A percentile compares a stretch with the other conserved stretches of the same genome.
These are phyloP conservation scores for Pantelozetes paolii DNA, from an alignment of 2,888 invertebrate genomes.

Conservation along the genomic window DNA sequence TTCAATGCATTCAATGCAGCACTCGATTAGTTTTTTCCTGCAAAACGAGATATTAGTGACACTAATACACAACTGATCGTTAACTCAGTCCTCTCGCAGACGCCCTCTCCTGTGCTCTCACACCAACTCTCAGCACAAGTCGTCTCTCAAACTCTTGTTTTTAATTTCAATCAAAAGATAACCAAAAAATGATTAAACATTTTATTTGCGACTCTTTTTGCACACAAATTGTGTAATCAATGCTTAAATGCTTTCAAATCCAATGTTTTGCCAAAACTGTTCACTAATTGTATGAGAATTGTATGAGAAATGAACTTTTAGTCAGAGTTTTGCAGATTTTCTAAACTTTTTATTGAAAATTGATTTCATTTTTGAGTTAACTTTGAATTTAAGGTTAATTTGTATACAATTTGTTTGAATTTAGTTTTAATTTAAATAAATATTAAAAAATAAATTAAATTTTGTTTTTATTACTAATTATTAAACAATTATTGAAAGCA, in stretches of 20 bases:
- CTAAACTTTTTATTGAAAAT: too few species aligned
- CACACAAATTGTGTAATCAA: background rate
- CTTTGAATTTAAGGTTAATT: too few species aligned
- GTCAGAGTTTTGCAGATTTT: too few species aligned
- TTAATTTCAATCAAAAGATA: too few species aligned
- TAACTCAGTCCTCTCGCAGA: too few species aligned
- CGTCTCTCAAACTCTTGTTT: too few species aligned
- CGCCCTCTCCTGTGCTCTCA: too few species aligned
- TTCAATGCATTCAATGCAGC: background rate
- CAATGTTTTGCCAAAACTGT: background rate
- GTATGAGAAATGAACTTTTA: too few species aligned
- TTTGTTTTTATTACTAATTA: background rate
- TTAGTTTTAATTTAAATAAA: background rate
- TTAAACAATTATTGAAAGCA: slow-evolving; percentile 1
- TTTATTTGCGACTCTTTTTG: too few species aligned
- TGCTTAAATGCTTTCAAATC: background rate
- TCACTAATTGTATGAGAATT: background rate
- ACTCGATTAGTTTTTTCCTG: slow-evolving; percentile 34
- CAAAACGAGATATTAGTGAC: slow-evolving; percentile 29
- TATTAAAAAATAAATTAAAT: background rate
- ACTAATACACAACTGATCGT: background rate
- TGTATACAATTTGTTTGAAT: background rate
- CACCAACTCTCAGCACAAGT: too few species aligned
- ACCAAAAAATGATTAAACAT: too few species aligned
- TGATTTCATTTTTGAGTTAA: too few species aligned